Conservation (phyloP, 2,888 invertebrate species). For the Phania funesta region DNA sequence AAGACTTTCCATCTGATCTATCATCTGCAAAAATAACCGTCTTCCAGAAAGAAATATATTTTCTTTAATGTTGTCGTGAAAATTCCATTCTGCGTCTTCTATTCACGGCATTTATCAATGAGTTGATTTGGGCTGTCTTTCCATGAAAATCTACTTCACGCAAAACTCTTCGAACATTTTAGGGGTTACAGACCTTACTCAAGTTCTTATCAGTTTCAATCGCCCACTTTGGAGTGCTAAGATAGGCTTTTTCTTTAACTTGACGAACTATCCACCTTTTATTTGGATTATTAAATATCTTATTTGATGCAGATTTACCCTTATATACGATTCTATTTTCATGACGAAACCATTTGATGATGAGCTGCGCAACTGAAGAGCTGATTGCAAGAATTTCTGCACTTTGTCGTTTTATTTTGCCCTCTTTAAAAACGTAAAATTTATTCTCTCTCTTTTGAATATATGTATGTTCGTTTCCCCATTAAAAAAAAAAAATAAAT, state of each 20-base stretch:
- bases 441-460: slow-evolving; percentile 9
- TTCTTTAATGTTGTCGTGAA: slow-evolving; percentile 17
- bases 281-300: too few relatives aligned
- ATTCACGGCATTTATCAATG: slow-evolving; percentile 24
- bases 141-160: slow-evolving; percentile 10
- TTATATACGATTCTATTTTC: slow-evolving; percentile 11
- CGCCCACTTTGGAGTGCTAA: too few relatives aligned
- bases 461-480: slow-evolving; percentile 14
- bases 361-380: not conserved
- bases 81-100: slow-evolving; percentile 10
- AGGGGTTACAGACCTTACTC: slow-evolving; percentile 1
- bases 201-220: too few relatives aligned
- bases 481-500: slow-evolving; percentile 7
- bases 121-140: slow-evolving; percentile 1
- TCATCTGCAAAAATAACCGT: slow-evolving; percentile 11
- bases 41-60: slow-evolving; percentile 20
- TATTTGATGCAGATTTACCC: not conserved
- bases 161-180: slow-evolving; percentile 22
- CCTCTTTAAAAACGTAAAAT: slow-evolving; percentile 7
- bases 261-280: not conserved
- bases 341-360: slow-evolving; percentile 12
- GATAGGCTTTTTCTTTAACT: not conserved
- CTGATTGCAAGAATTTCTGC: slow-evolving; percentile 25
- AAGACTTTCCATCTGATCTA: slow-evolving; percentile 14
- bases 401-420: slow-evolving; percentile 15